Percentiles rank a stretch among this genome's conserved stretches.
Evolutionary conservation across 30 jellyfish, hydroid and myxozoan species (phyloP).

Genomic region (Aurelia coerulea): DNA sequence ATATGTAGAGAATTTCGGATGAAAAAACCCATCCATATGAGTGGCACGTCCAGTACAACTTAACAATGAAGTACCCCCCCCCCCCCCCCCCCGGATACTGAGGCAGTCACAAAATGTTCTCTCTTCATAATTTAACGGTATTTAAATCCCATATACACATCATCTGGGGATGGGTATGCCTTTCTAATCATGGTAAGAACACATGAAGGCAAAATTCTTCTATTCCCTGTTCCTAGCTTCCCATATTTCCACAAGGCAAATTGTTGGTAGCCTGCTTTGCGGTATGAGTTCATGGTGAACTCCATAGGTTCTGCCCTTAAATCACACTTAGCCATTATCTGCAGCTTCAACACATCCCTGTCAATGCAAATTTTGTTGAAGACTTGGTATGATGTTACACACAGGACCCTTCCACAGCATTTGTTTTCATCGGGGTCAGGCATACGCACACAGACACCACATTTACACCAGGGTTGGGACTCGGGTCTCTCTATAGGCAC

Average conservation of each 20-base stretch:
- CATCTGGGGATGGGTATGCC: slow-evolving; percentile 9
- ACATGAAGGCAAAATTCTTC: slow-evolving; percentile 41
- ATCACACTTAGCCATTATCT: slow-evolving; percentile 26
- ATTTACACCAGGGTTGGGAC: slow-evolving; percentile 31
- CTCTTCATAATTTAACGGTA: not conserved
- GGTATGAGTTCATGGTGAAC: not conserved
- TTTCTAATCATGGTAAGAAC: slow-evolving; percentile 15
- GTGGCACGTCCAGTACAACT: too few relatives aligned
- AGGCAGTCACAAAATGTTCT: too few relatives aligned
- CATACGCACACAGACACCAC: slow-evolving; percentile 27
- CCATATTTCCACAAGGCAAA: slow-evolving; percentile 44
- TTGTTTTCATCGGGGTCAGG: slow-evolving; percentile 17
- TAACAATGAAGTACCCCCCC: too few relatives aligned
- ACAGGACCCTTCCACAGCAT: slow-evolving; percentile 7
- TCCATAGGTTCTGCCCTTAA: slow-evolving; percentile 21
- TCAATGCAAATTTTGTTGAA: slow-evolving; percentile 19
- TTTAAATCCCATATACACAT: slow-evolving; percentile 27
- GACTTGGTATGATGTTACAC: slow-evolving; percentile 18
- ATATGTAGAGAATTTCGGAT: too few relatives aligned
- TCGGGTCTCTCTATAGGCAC: not conserved
- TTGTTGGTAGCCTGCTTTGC: slow-evolving; percentile 39
- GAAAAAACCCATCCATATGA: too few relatives aligned
- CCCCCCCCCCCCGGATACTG: too few relatives aligned
- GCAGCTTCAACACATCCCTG: slow-evolving; percentile 1
- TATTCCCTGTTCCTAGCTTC: slow-evolving; percentile 18